Evolutionary conservation across 2,888 invertebrate genomes (phyloP).

Genomic region (Syrista parreyssii): DNA sequence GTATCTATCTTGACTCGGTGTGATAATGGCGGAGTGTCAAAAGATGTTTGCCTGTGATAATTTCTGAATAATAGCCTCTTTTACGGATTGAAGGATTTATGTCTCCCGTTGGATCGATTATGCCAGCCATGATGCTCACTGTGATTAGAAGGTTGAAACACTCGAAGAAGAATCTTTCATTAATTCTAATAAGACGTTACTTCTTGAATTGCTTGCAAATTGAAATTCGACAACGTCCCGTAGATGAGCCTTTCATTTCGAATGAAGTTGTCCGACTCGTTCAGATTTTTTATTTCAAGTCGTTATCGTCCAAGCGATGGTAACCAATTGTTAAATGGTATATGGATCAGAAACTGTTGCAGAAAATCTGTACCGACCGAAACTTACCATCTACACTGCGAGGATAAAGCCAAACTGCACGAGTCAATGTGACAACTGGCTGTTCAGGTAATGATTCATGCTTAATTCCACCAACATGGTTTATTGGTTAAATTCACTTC

Average conservation of each 20-base stretch:
- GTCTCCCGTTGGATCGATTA: not conserved
- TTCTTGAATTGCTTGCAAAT: not conserved
- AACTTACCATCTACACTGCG: no score
- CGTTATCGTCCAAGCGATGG: no score
- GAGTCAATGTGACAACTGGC: no score
- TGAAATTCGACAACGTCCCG: not conserved
- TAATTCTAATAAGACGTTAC: not conserved
- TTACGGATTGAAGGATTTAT: slow-evolving; percentile 37
- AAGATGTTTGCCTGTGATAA: slow-evolving; percentile 69
- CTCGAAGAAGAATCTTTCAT: not conserved
- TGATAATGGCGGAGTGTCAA: slow-evolving; percentile 54
- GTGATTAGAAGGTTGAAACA: not conserved
- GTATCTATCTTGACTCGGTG: slow-evolving; percentile 62
- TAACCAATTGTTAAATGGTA: no score
- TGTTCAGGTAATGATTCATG: no score
- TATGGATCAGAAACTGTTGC: no score
- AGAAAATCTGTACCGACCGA: no score
- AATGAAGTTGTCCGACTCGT: not conserved
- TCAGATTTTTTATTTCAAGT: not conserved
- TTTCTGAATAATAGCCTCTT: slow-evolving; percentile 74
- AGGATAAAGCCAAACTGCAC: no score
- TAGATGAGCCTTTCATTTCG: not conserved
- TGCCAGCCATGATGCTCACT: not conserved
- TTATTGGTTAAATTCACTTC: no score
- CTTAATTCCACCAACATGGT: no score